Conservation (phyloP, 2,113 vertebrate species). For the Bostrychus sinensis region DNA sequence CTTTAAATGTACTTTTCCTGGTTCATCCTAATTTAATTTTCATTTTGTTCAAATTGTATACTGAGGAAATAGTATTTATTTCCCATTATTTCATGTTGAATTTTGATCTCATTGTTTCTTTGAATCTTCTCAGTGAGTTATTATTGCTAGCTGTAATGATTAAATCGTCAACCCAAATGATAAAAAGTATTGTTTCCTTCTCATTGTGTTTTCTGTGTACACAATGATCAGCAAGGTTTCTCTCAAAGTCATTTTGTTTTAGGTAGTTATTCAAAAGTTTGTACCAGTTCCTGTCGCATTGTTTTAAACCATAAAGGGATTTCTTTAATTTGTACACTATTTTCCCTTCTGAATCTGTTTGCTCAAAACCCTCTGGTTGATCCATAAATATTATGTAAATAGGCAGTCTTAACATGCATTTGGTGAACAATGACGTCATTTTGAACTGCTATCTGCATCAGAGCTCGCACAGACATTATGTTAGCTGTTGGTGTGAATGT, state of each 20-base stretch:
- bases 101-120: slow-evolving; percentile 22
- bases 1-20: slow-evolving; percentile 24
- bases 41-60: too few species aligned
- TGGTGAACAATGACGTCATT: slow-evolving; percentile 35
- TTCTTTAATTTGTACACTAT: slow-evolving; percentile 45
- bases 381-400: slow-evolving; percentile 38
- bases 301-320: slow-evolving; percentile 46
- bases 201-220: slow-evolving; percentile 27
- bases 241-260: slow-evolving; percentile 19
- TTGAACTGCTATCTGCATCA: slow-evolving; percentile 26
- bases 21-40: slow-evolving; percentile 16
- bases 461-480: slow-evolving; percentile 12
- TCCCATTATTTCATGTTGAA: slow-evolving; percentile 45
- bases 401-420: slow-evolving; percentile 37
- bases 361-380: slow-evolving; percentile 34
- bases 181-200: slow-evolving; percentile 24
- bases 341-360: slow-evolving; percentile 17
- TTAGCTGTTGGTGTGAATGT: slow-evolving; percentile 46
- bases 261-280: slow-evolving; percentile 30
- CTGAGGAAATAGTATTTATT: slow-evolving; percentile 26
- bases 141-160: slow-evolving; percentile 34
- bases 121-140: slow-evolving; percentile 3
- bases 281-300: slow-evolving; percentile 44
- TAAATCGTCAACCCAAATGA: slow-evolving; percentile 52
- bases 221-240: slow-evolving; percentile 37